Base-by-base conservation (phyloP, 2,888 invertebrate species). In the Sarcophaga caerulescens region DNA sequence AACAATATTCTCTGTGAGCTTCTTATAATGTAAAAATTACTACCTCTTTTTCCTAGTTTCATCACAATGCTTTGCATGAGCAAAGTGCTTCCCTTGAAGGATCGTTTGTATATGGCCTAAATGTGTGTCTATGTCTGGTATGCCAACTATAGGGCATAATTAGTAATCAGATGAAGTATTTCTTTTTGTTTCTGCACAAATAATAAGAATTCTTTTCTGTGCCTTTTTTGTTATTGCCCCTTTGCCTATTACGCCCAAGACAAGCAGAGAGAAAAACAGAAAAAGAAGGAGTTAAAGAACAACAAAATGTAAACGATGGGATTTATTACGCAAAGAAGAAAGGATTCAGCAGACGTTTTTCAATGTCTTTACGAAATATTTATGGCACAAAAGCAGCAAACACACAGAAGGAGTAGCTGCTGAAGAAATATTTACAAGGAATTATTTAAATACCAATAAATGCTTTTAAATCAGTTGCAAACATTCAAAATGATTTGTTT, bases 391-490 rank as follows among this genome's bases (percentile, higher is more conserved):
- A 84, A 6, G 62, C 17, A 76, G 52, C 17, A 52, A 52, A 14
- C 52, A 52, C 4, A 52, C 4, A 52, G 17, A 52, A 17, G 52
- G 4, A 52, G 17, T 52, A 52, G 68, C 73, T 57, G 75, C 78
- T 71, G 63, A 85, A 6, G 69, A 14, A 76, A 57, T 77, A 70
- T 74, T 82, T 84, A 79, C 62, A 78, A 62, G 35, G 35, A 84
- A 83, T 85, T 52, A 82, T 79, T 87, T 88, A 85, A 85, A 87
- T 85, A 85, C 85, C 88, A 87, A 88, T 88, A 85, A 88, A 86
- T 87, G 87, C 65, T 85, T 80, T 85, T 82, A 87, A 87, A 85
- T 88, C 84, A 84, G 80, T 82, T 84, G 84, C 74, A 81, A 86
- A 81, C 52, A 81, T 84, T 84, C 66, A 62, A 75, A 83, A 2